Conservation (phyloP, 2,888 invertebrate species). For the Lathronympha strigana region DNA sequence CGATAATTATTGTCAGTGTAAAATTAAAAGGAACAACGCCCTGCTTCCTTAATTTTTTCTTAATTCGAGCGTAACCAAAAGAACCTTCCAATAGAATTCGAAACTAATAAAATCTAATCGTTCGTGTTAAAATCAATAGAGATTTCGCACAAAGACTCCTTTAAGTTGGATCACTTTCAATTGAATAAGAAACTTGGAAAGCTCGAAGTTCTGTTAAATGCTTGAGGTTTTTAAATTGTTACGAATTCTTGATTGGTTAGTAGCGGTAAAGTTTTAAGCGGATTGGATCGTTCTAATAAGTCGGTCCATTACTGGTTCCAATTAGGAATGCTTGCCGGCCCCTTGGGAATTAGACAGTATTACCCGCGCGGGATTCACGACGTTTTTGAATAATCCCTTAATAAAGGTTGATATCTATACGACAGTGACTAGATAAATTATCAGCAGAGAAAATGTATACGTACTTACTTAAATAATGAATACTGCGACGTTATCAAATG, state of each 20-base stretch:
- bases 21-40: neutral
- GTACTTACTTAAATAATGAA: too few relatives aligned
- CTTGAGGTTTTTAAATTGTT: constrained; percentile 42
- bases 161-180: constrained; percentile 41
- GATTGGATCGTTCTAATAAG: constrained; percentile 42
- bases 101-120: constrained; percentile 39
- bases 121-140: constrained; percentile 41
- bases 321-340: constrained; percentile 29
- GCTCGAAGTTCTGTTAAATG: constrained; percentile 37
- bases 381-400: constrained; percentile 18
- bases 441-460: too few relatives aligned
- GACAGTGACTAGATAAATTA: neutral
- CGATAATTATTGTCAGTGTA: neutral
- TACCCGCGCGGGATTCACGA: constrained; percentile 21
- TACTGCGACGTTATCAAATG: too few relatives aligned
- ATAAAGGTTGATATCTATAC: constrained; percentile 1
- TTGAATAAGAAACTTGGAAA: constrained; percentile 39
- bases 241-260: constrained; percentile 41
- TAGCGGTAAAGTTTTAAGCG: constrained; percentile 39
- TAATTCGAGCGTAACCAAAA: constrained; percentile 7
- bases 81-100: constrained; percentile 24
- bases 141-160: constrained; percentile 39
- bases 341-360: constrained; percentile 35
- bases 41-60: neutral
- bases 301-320: constrained; percentile 38